Evolutionary conservation across 2,888 invertebrate species (phyloP), one percentile per base, ranked within the genome.

Genomic region (Cosmia trapezina): DNA sequence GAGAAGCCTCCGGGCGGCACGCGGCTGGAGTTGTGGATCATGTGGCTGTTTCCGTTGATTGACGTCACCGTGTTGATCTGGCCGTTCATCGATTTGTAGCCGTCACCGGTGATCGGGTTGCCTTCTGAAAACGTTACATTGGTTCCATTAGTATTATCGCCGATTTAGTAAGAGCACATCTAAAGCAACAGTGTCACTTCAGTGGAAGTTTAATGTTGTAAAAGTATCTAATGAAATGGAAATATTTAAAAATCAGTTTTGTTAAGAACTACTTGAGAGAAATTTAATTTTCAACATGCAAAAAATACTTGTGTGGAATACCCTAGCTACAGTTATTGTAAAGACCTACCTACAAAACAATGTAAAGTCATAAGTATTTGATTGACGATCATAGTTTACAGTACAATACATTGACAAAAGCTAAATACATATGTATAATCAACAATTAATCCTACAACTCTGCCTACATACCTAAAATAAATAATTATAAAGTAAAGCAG

Each of bases 1-100:
- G 97, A 97, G 91, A 94, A 97, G 65, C 97, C 97, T 87, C 97
- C 97, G 67, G 97, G 97, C 66, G 97, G 97, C 83, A 97, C 97
- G 91, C 97, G 97, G 90, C 93, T 95, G 89, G 97, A 96, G 73
- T 57, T 73, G 78, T 92, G 90, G 84, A 93, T 93, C 83, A 93
- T 89, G 81, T 92, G 93, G 90, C 91, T 95, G 89, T 91, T 91
- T 81, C 95, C 95, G 88, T 93, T 93, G 78, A 94, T 91, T 82
- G 94, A 95, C 83, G 96, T 95, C 87, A 95, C 94, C 84, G 93
- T 95, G 93, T 96, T 96, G 91, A 96, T 96, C 90, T 97, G 97
- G 87, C 97, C 97, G 91, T 96, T 96, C 93, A 96, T 91, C 85
- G 96, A 96, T 91, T 96, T 96, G 94, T 96, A 96, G 89, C 96